Conservation (phyloP, 2,888 invertebrate genomes). For the Limnephilus marmoratus region DNA sequence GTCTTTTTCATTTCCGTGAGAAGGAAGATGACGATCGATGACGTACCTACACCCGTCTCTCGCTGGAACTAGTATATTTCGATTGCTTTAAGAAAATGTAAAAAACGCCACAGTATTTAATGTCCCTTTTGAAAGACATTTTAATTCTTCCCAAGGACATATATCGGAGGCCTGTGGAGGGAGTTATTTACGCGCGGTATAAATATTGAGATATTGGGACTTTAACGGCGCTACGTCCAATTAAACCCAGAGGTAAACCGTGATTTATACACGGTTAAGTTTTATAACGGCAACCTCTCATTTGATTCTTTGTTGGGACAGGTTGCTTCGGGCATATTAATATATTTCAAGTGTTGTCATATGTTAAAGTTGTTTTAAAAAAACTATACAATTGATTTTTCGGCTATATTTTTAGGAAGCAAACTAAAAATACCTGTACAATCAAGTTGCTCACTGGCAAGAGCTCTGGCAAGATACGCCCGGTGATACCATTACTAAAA, state of each 20-base stretch:
- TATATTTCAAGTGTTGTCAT: not conserved
- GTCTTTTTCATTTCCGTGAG: too few species aligned
- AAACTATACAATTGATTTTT: too few species aligned
- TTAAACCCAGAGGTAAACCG: slow-evolving; percentile 18
- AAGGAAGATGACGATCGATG: too few species aligned
- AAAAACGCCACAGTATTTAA: not conserved
- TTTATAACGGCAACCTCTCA: slow-evolving; percentile 20
- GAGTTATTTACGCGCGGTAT: slow-evolving; percentile 17
- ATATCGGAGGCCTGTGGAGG: not conserved
- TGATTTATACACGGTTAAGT: slow-evolving; percentile 13
- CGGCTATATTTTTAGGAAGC: too few species aligned
- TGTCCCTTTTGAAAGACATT: not conserved
- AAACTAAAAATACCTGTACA: too few species aligned
- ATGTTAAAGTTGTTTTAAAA: too few species aligned
- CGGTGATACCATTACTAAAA: too few species aligned
- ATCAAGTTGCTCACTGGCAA: too few species aligned
- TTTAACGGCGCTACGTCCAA: slow-evolving; percentile 5
- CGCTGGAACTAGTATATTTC: not conserved
- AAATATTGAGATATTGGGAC: slow-evolving; percentile 23
- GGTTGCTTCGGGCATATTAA: not conserved
- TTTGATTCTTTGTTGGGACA: slow-evolving; percentile 5
- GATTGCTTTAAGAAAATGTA: not conserved
- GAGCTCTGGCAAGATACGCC: too few species aligned
- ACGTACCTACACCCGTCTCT: not conserved
- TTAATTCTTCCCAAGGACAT: not conserved